Conservation (phyloP, 2,888 invertebrate species). For the Junonia oenone region DNA sequence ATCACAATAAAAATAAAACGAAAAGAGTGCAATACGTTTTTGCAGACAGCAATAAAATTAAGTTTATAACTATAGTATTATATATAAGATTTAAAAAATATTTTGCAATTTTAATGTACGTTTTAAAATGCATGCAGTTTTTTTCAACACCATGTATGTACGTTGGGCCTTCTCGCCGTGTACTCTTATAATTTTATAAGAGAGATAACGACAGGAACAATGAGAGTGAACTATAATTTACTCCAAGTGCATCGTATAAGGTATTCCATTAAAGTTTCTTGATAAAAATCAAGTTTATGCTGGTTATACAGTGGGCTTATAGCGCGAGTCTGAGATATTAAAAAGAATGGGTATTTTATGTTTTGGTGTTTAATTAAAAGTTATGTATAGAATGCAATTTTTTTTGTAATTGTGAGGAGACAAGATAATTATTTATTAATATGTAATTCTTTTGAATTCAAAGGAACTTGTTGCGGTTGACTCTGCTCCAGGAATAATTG, state of each 20-base stretch:
- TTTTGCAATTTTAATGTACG: background rate
- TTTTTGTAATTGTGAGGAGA: too few relatives aligned
- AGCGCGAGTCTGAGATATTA: background rate
- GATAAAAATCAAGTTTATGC: conserved; percentile 50
- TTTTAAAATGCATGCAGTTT: background rate
- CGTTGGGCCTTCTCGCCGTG: conserved; percentile 22
- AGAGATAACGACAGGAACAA: conserved; percentile 33
- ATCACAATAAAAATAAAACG: too few relatives aligned
- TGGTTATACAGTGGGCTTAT: conserved; percentile 4
- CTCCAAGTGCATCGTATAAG: conserved; percentile 46
- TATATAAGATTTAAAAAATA: background rate
- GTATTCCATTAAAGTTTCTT: conserved; percentile 51
- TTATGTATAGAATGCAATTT: too few relatives aligned
- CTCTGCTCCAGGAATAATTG: too few relatives aligned
- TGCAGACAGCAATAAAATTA: too few relatives aligned
- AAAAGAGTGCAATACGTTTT: too few relatives aligned
- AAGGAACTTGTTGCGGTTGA: too few relatives aligned
- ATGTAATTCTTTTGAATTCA: too few relatives aligned
- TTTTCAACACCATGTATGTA: conserved; percentile 24
- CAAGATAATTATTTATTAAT: too few relatives aligned
- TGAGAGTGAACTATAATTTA: conserved; percentile 41
- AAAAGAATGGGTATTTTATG: background rate
- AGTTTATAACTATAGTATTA: too few relatives aligned
- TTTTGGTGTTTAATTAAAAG: too few relatives aligned
- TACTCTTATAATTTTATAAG: conserved; percentile 34